Evolutionary conservation across 2,797 vertebrate genomes (phyloP).

Genomic region (Tympanoctomys barrerae): DNA sequence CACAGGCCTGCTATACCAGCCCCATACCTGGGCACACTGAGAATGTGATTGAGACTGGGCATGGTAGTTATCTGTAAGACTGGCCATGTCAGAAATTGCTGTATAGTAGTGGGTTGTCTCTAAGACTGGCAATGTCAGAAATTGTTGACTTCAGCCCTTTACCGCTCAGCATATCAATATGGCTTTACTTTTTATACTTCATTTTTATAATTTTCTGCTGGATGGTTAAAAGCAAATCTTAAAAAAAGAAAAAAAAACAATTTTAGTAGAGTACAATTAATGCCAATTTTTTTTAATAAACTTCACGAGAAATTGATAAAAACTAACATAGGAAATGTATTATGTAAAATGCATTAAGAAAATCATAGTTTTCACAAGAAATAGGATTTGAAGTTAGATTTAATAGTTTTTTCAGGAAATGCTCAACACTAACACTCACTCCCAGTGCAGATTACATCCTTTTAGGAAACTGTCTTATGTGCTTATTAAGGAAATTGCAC

Average conservation of each 20-base stretch:
- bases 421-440: not conserved
- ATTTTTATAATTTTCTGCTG: too few relatives aligned
- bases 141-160: too few relatives aligned
- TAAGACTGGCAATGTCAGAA: too few relatives aligned
- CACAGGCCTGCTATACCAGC: too few relatives aligned
- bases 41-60: too few relatives aligned
- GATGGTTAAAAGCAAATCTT: not conserved
- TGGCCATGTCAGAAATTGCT: too few relatives aligned
- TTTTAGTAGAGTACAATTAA: not conserved
- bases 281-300: not conserved
- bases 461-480: not conserved
- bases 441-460: not conserved
- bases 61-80: too few relatives aligned
- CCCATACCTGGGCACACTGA: too few relatives aligned
- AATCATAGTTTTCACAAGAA: not conserved
- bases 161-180: too few relatives aligned
- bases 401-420: not conserved
- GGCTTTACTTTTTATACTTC: too few relatives aligned
- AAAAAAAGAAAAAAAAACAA: too few relatives aligned
- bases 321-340: not conserved
- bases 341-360: not conserved
- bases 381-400: not conserved
- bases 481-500: constrained; percentile 48
- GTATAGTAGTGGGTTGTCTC: too few relatives aligned
- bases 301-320: not conserved